Evolutionary conservation across 2,113 vertebrate species (phyloP).

Genomic region (Pangasianodon hypophthalmus): DNA sequence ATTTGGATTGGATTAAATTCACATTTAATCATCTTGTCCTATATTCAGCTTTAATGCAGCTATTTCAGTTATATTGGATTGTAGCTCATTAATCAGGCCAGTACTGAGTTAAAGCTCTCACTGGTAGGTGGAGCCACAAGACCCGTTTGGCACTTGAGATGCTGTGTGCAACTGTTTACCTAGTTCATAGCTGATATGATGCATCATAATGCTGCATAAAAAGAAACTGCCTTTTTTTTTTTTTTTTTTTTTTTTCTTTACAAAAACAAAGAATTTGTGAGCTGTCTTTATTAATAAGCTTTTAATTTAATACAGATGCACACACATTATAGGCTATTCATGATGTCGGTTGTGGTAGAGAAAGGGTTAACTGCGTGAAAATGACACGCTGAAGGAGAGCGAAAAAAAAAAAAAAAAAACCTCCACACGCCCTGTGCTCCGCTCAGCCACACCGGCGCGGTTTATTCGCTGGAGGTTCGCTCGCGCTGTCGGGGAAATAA

Average conservation of each 20-base stretch:
- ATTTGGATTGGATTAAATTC: too few relatives aligned
- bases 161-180: neutral
- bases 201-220: neutral
- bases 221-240: too few relatives aligned
- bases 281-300: neutral
- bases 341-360: conserved; percentile 33
- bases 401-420: conserved; percentile 1
- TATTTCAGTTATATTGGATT: neutral
- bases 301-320: too few relatives aligned
- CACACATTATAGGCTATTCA: neutral
- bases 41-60: neutral
- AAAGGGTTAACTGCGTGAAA: conserved; percentile 69
- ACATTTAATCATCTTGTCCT: neutral
- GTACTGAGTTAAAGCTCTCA: neutral
- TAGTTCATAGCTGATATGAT: neutral
- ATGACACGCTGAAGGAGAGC: conserved; percentile 55
- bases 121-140: conserved; percentile 27
- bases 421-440: conserved; percentile 30
- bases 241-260: neutral
- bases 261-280: neutral
- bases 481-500: conserved; percentile 50
- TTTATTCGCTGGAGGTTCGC: conserved; percentile 57
- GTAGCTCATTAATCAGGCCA: neutral
- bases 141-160: neutral
- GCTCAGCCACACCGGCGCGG: conserved; percentile 49